phyloP scores from a whole-genome alignment of 2,797 vertebrate species.

The Trichosurus vulpecula region DNA sequence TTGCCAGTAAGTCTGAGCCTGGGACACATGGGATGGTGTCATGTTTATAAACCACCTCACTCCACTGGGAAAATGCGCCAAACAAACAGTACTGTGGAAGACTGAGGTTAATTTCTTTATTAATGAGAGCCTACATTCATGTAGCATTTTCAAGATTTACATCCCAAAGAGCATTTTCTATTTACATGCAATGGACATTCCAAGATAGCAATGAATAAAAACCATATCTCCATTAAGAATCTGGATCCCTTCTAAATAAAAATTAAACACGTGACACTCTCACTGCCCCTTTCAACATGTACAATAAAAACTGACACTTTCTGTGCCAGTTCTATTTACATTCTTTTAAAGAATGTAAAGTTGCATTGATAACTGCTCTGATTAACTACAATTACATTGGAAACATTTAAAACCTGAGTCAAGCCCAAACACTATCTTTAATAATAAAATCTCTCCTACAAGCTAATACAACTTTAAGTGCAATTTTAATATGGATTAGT shows the following conservation, averaged over 20 bases:
- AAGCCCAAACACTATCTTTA: conserved; percentile 66
- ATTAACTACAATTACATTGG: conserved; percentile 70
- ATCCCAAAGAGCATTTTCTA: conserved; percentile 78
- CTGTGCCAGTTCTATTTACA: conserved; percentile 70
- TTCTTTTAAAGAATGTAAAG: conserved; percentile 74
- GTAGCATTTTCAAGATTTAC: conserved; percentile 84
- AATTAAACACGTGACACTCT: conserved; percentile 75
- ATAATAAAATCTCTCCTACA: conserved; percentile 52
- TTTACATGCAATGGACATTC: conserved; percentile 82
- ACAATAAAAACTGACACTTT: conserved; percentile 75
- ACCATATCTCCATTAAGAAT: conserved; percentile 57
- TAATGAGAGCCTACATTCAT: conserved; percentile 80
- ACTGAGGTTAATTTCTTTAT: conserved; percentile 83
- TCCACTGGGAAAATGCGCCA: neutral
- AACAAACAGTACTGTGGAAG: conserved; percentile 47
- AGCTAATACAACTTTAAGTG: conserved; percentile 1
- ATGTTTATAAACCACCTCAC: too few relatives aligned
- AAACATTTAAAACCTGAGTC: conserved; percentile 80
- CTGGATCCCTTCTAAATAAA: conserved; percentile 70
- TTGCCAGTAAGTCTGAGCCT: neutral
- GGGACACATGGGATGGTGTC: neutral
- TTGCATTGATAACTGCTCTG: conserved; percentile 81
- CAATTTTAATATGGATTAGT: conserved; percentile 63
- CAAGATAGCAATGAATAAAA: conserved; percentile 71
- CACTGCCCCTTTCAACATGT: conserved; percentile 61